Base-by-base conservation (phyloP, 2,888 invertebrate species). In the Ditula angustiorana region DNA sequence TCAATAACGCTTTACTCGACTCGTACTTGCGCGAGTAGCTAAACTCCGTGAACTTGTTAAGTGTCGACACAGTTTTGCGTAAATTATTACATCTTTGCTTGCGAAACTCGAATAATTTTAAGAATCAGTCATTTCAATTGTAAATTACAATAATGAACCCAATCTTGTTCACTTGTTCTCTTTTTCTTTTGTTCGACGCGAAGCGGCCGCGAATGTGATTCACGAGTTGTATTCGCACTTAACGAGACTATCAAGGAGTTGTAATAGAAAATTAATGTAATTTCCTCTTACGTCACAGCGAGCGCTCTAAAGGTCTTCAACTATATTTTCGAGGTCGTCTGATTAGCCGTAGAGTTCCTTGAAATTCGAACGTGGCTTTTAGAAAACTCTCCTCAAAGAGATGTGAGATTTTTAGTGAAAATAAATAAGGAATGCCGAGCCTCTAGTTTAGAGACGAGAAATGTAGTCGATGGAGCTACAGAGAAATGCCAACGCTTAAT, bases 351-450 rank as follows among this genome's bases (percentile, higher is more conserved):
- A 28, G 46, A 49, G 56, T 41, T 57, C 57, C 57, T 63, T 63
- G 57, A 63, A 58, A 64, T 64, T 53, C 59, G 59, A 74, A 78
- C 77, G 78, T 81, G 82, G 79, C 78, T 78, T 76, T 75, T 72
- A 72, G 69, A 75, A 73, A 72, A 68, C 69, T 67, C 69, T 62
- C 72, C 74, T 71, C 68, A 72, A 69, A 70, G 74, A 68, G 74
- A 78, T 77, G 79, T 85, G 86, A 87, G 86, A 88, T 87, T 86
- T 78, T 80, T 81, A 83, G 81, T 73, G 72, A 78, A 41, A 76
- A 81, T 81, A 84, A 83, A 79, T 74, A 79, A 77, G 79, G 74
- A 75, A 77, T 78, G 80, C 83, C 78, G 78, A 86, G 80, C 82
- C 85, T 83, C 81, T 81, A 78, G 67, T 70, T 70, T 69, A 67